Evolutionary conservation across 2,888 invertebrate species (phyloP).

Genomic region (Zygaena filipendulae): DNA sequence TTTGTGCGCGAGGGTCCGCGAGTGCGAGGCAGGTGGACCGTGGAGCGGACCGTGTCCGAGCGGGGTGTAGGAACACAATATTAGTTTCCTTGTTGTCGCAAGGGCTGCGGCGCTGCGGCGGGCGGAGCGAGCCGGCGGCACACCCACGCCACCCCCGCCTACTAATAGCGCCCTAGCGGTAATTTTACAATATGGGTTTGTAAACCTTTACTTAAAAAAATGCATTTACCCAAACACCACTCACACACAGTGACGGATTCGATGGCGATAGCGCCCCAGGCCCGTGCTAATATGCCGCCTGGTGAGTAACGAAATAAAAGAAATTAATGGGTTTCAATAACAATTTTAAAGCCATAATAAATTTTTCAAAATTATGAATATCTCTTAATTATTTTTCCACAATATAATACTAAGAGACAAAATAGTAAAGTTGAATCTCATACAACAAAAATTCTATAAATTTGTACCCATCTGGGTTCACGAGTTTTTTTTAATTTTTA

Average conservation of each 20-base stretch:
- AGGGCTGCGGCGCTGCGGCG: conserved; percentile 65
- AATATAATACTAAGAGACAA: too few relatives aligned
- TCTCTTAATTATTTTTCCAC: too few relatives aligned
- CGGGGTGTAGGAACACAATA: conserved; percentile 65
- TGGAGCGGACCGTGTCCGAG: conserved; percentile 34
- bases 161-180: conserved; percentile 66
- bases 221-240: too few relatives aligned
- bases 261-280: neutral
- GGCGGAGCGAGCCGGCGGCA: conserved; percentile 58
- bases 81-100: conserved; percentile 71
- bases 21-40: conserved; percentile 20
- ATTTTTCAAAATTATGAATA: too few relatives aligned
- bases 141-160: conserved; percentile 58
- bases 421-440: too few relatives aligned
- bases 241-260: conserved; percentile 1
- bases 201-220: conserved; percentile 66
- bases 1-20: conserved; percentile 35
- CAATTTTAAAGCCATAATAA: too few relatives aligned
- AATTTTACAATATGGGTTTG: conserved; percentile 68
- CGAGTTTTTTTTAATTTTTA: too few relatives aligned
- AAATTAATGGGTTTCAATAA: too few relatives aligned
- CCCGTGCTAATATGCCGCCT: neutral
- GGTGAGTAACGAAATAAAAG: too few relatives aligned
- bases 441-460: too few relatives aligned
- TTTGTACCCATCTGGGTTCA: too few relatives aligned